Conservation (phyloP, 2,113 vertebrate genomes). For the Salminus brasiliensis region DNA sequence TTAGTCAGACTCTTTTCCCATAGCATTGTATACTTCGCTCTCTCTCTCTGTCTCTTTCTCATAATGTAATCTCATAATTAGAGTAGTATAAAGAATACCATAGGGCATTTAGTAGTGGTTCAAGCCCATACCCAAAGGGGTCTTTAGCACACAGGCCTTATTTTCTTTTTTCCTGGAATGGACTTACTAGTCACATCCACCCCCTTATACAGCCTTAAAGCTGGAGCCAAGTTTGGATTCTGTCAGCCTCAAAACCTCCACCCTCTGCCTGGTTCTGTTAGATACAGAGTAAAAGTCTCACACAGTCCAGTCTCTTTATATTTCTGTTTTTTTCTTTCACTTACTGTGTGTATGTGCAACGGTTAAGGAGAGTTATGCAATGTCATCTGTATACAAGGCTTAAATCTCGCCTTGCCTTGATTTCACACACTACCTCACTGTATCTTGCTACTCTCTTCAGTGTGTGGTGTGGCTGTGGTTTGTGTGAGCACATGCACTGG, state of each 20-base stretch:
- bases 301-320: neutral
- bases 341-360: no score
- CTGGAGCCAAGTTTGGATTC: neutral
- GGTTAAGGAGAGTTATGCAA: no score
- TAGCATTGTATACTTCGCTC: neutral
- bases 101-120: neutral
- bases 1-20: no score
- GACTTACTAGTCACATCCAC: neutral
- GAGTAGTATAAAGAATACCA: neutral
- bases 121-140: neutral
- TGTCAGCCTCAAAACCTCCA: neutral
- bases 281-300: constrained; percentile 50
- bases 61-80: neutral
- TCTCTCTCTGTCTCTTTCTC: neutral
- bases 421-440: constrained; percentile 33
- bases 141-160: neutral
- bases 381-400: no score
- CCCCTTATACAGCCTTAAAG: neutral
- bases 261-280: constrained; percentile 62
- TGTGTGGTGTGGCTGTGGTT: neutral
- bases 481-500: neutral
- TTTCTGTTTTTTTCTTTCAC: no score
- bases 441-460: constrained; percentile 3
- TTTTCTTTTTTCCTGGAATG: neutral
- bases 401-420: no score